phyloP scores from a whole-genome alignment of 2,888 invertebrate genomes.

The Plebejus argus region DNA sequence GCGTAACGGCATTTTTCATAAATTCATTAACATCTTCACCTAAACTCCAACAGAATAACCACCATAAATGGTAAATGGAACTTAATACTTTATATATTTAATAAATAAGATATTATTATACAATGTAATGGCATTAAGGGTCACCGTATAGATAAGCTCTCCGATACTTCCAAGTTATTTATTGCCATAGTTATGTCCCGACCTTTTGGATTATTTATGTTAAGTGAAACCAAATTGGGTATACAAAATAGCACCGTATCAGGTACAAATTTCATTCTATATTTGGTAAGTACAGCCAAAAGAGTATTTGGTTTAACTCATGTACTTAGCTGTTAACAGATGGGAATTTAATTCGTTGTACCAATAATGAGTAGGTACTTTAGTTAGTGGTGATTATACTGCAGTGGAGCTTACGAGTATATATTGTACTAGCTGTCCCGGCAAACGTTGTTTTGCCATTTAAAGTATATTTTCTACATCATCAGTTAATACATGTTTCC shows the following conservation, averaged over 20 bases:
- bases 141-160: conserved; percentile 44
- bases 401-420: too few relatives aligned
- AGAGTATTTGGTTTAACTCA: not conserved
- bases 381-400: not conserved
- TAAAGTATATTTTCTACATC: too few relatives aligned
- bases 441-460: too few relatives aligned
- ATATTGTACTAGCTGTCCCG: not conserved
- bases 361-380: not conserved
- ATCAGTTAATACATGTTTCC: too few relatives aligned
- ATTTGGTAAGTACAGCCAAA: conserved; percentile 16
- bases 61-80: not conserved
- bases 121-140: conserved; percentile 43
- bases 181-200: conserved; percentile 44
- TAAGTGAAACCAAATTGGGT: conserved; percentile 39
- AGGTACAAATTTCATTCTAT: conserved; percentile 26
- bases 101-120: conserved; percentile 41
- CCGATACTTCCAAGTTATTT: conserved; percentile 46
- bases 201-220: conserved; percentile 42
- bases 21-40: not conserved
- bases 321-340: not conserved
- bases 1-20: not conserved
- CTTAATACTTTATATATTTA: conserved; percentile 31
- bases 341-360: not conserved
- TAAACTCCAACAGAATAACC: not conserved
- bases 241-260: conserved; percentile 36